These are phyloP conservation scores for Yponomeuta evonymella DNA, from an alignment of 2,888 invertebrate species.

Conservation along the genomic window DNA sequence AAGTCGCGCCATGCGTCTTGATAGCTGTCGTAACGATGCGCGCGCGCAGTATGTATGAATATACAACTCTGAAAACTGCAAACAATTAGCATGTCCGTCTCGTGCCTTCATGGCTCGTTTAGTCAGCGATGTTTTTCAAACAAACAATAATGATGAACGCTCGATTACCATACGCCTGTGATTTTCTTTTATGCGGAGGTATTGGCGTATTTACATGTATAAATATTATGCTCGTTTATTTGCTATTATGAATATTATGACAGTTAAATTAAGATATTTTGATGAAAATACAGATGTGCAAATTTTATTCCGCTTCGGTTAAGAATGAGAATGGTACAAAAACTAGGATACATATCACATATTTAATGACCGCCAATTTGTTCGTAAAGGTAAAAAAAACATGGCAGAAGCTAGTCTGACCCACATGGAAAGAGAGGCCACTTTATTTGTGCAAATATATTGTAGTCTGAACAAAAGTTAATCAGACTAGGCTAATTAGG, in stretches of 20 bases:
- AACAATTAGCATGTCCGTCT: conserved; percentile 28
- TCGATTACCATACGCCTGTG: not conserved
- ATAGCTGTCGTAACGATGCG: conserved; percentile 7
- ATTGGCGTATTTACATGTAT: not conserved
- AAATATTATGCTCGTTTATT: not conserved
- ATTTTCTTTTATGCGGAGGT: not conserved
- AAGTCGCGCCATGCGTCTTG: not conserved
- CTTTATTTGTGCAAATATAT: too few relatives aligned
- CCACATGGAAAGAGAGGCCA: too few relatives aligned
- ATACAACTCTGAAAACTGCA: conserved; percentile 18
- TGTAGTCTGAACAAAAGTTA: too few relatives aligned
- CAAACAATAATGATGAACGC: not conserved
- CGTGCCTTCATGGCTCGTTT: conserved; percentile 42
- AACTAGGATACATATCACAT: not conserved
- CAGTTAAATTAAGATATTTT: not conserved
- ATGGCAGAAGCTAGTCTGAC: too few relatives aligned
- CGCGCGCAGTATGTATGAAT: not conserved
- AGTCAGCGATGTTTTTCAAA: conserved; percentile 20
- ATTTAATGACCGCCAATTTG: not conserved
- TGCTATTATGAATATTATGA: not conserved
- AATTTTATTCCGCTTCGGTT: not conserved
- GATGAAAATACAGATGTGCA: not conserved
- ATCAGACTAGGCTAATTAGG: too few relatives aligned
- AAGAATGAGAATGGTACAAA: not conserved
- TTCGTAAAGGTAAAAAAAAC: not conserved